Percentiles rank a stretch among this genome's conserved stretches.
phyloP scores from a whole-genome alignment of 92 coral and sea anemone species.

The Parazoanthus darwini region DNA sequence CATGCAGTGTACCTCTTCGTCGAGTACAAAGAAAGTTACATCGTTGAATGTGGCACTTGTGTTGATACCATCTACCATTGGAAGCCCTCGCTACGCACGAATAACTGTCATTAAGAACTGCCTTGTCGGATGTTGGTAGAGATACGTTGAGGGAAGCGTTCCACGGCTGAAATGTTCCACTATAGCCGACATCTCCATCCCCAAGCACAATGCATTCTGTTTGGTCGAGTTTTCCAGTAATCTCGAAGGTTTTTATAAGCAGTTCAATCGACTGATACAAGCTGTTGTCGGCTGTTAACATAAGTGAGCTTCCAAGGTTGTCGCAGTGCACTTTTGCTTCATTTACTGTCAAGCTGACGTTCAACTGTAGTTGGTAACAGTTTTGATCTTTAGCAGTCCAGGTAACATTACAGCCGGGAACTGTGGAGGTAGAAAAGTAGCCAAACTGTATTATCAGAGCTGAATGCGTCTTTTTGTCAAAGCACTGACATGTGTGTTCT shows the following conservation, averaged over 20 bases:
- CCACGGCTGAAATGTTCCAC: neutral
- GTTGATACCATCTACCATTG: slow-evolving; percentile 50
- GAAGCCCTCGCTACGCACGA: slow-evolving; percentile 56
- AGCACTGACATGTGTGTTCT: neutral
- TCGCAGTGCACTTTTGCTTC: slow-evolving; percentile 43
- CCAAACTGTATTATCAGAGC: neutral
- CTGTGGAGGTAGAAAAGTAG: neutral
- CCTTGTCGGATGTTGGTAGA: neutral
- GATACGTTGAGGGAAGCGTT: neutral
- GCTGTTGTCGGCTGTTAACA: slow-evolving; percentile 5
- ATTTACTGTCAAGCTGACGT: slow-evolving; percentile 13
- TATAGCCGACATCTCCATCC: neutral
- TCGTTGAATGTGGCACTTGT: slow-evolving; percentile 42
- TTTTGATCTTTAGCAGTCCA: slow-evolving; percentile 59
- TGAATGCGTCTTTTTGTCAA: neutral
- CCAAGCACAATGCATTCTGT: slow-evolving; percentile 10
- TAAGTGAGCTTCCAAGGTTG: neutral
- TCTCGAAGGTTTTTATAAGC: neutral
- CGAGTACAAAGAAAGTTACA: slow-evolving; percentile 54
- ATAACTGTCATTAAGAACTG: neutral
- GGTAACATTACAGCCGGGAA: slow-evolving; percentile 61
- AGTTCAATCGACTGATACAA: slow-evolving; percentile 2
- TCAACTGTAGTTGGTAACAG: slow-evolving; percentile 54
- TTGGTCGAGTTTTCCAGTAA: neutral
- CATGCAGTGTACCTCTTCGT: slow-evolving; percentile 53